phyloP scores from a whole-genome alignment of 1,140 invertebrate species.

The Halictus rubicundus region DNA sequence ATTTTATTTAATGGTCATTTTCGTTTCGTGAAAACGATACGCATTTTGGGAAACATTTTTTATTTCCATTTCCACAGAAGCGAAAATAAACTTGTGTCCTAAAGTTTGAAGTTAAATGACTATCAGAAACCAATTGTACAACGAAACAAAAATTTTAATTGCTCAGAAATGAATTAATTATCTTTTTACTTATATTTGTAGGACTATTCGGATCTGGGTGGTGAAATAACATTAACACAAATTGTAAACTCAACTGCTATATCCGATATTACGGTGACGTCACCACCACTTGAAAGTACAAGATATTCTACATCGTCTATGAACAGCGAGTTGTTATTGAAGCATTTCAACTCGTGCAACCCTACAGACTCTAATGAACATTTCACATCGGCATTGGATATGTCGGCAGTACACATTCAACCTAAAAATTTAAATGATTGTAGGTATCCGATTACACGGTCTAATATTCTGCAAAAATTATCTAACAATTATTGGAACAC shows the following conservation, averaged over 20 bases:
- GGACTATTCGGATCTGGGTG: background rate
- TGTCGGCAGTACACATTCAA: too few relatives aligned
- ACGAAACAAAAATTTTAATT: too few relatives aligned
- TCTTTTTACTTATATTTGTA: background rate
- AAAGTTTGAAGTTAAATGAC: too few relatives aligned
- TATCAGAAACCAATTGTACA: too few relatives aligned
- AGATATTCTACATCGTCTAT: background rate
- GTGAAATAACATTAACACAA: conserved; percentile 8
- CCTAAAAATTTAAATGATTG: background rate
- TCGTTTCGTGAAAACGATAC: too few relatives aligned
- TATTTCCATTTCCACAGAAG: too few relatives aligned
- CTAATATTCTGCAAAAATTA: too few relatives aligned
- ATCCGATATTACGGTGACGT: conserved; percentile 2
- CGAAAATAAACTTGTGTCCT: too few relatives aligned
- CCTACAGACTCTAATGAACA: background rate
- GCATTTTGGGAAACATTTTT: too few relatives aligned
- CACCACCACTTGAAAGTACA: background rate
- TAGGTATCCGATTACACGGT: background rate
- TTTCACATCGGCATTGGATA: background rate
- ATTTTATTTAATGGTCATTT: too few relatives aligned
- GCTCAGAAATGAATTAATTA: too few relatives aligned
- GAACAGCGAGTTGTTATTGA: background rate
- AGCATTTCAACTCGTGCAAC: background rate
- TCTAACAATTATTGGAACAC: too few relatives aligned
- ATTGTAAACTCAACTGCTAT: conserved; percentile 9